A percentile compares a stretch with the other conserved stretches of the same genome.
These are phyloP conservation scores for Drosophila tanythrix DNA, from an alignment of 2,888 invertebrate species.

Conservation along the genomic window DNA sequence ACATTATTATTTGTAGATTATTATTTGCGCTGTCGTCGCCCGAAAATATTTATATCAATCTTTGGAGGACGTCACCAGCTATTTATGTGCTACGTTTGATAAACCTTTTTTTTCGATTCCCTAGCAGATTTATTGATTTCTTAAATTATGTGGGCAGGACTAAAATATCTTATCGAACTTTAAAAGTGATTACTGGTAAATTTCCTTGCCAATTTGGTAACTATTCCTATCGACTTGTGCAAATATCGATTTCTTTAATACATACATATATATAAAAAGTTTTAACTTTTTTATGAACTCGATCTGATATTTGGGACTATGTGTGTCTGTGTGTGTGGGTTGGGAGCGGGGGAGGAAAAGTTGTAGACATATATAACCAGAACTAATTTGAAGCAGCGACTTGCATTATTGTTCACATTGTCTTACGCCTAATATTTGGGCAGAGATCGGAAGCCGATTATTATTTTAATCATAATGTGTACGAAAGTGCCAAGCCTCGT, in stretches of 20 bases:
- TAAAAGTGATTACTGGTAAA: neutral
- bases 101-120: neutral
- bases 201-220: too few species aligned
- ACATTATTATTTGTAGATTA: neutral
- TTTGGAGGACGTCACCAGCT: neutral
- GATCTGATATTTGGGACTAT: neutral
- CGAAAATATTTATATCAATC: neutral
- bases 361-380: conserved; percentile 8
- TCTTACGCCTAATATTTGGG: conserved; percentile 34
- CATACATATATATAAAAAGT: neutral
- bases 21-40: neutral
- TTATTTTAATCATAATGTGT: conserved; percentile 36
- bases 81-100: neutral
- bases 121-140: neutral
- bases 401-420: conserved; percentile 20
- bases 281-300: neutral
- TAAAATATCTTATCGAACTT: neutral
- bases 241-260: neutral
- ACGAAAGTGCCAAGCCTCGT: neutral
- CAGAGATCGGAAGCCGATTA: conserved; percentile 40
- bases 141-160: neutral
- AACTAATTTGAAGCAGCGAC: neutral
- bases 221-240: neutral
- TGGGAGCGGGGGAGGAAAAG: neutral
- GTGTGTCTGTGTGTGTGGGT: neutral